These are phyloP conservation scores for Subanguina moxae DNA, from an alignment of 1,140 invertebrate species.

Conservation along the genomic window DNA sequence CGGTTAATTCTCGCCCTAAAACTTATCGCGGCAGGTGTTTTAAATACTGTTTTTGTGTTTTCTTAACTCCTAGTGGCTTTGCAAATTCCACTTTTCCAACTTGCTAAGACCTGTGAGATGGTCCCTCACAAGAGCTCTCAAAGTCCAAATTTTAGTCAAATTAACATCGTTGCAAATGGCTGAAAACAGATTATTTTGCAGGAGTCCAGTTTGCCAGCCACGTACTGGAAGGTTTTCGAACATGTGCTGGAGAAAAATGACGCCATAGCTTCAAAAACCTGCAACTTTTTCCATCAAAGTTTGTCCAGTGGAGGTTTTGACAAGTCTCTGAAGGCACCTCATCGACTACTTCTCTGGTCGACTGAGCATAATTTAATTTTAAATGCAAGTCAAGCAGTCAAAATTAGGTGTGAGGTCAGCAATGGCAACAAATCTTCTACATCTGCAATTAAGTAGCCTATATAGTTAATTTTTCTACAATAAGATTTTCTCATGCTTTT, in stretches of 20 bases:
- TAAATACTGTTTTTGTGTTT: too few species aligned
- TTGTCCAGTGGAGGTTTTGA: slow-evolving; percentile 9
- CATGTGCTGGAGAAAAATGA: slow-evolving; percentile 14
- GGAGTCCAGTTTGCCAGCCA: slow-evolving; percentile 1
- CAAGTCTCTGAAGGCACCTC: slow-evolving; percentile 7
- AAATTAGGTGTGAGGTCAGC: slow-evolving; percentile 3
- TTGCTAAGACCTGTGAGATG: too few species aligned
- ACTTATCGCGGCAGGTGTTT: too few species aligned
- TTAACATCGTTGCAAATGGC: too few species aligned
- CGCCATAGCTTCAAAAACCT: slow-evolving; percentile 9
- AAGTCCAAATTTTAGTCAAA: too few species aligned
- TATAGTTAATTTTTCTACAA: too few species aligned
- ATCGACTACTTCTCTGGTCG: slow-evolving; percentile 8
- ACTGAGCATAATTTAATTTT: background rate
- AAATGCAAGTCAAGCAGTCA: background rate
- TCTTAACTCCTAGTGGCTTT: too few species aligned
- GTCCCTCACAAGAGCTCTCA: too few species aligned
- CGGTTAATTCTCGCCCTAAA: too few species aligned
- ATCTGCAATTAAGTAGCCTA: background rate
- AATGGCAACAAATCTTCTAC: background rate
- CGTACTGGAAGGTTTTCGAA: slow-evolving; percentile 21
- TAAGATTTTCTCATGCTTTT: too few species aligned
- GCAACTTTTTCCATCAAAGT: slow-evolving; percentile 12
- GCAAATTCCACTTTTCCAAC: too few species aligned
- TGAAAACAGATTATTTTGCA: background rate